These are phyloP conservation scores for Taenaris catops DNA, from an alignment of 2,888 invertebrate genomes.

Conservation along the genomic window DNA sequence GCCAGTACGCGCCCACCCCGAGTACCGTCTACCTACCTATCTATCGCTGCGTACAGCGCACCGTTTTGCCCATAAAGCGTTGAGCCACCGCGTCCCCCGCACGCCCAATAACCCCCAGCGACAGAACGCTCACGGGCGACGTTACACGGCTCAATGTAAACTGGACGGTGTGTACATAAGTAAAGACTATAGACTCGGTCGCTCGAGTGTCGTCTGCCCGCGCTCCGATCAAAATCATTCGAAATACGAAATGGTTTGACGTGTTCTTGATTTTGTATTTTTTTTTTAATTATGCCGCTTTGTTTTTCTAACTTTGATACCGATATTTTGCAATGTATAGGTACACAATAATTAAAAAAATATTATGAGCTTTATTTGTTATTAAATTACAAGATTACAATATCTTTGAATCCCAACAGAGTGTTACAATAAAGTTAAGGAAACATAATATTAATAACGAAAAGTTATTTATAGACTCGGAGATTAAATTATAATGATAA, in stretches of 20 bases:
- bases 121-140: conserved; percentile 45
- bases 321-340: background rate
- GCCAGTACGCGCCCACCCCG: conserved; percentile 64
- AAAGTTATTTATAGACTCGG: too few relatives aligned
- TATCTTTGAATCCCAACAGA: too few relatives aligned
- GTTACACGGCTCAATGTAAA: conserved; percentile 40
- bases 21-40: conserved; percentile 47
- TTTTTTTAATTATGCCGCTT: conserved; percentile 9
- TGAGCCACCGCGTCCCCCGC: conserved; percentile 50
- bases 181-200: conserved; percentile 62
- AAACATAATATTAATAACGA: too few relatives aligned
- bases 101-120: conserved; percentile 37
- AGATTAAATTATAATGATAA: too few relatives aligned
- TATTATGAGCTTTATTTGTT: too few relatives aligned
- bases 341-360: too few relatives aligned
- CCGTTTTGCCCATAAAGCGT: conserved; percentile 58
- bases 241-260: conserved; percentile 63
- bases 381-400: too few relatives aligned
- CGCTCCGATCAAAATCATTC: conserved; percentile 71
- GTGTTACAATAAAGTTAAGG: too few relatives aligned
- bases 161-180: conserved; percentile 53
- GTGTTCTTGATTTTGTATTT: conserved; percentile 36
- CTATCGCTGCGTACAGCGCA: conserved; percentile 74
- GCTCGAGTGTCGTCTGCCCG: conserved; percentile 72
- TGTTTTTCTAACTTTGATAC: too few relatives aligned